Conservation (phyloP, 2,888 invertebrate genomes). For the Cheilosia vulpina region DNA sequence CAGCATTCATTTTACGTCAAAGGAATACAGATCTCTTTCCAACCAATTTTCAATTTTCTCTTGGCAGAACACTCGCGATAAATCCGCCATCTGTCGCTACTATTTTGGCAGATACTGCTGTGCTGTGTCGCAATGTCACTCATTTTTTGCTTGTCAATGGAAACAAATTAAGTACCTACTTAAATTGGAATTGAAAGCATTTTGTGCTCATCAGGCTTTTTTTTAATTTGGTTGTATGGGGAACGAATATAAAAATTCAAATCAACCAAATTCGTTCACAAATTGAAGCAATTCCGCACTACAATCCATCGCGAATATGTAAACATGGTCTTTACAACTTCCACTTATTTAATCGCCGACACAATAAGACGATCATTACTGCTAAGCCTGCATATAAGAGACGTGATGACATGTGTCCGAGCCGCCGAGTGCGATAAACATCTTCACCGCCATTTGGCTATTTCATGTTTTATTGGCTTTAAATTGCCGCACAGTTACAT, state of each 20-base stretch:
- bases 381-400: background rate
- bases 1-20: too few species aligned
- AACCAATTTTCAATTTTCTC: too few species aligned
- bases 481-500: background rate
- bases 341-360: background rate
- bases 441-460: background rate
- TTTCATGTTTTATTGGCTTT: constrained; percentile 1
- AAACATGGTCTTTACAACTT: background rate
- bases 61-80: background rate
- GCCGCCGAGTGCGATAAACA: background rate
- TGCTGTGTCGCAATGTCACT: too few species aligned
- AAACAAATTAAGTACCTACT: too few species aligned
- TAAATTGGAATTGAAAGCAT: too few species aligned
- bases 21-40: too few species aligned
- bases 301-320: background rate
- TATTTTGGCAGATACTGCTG: too few species aligned
- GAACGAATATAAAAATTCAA: background rate
- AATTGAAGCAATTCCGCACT: background rate
- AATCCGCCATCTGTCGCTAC: background rate
- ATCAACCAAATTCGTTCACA: background rate
- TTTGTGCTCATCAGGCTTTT: too few species aligned
- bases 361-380: constrained; percentile 8
- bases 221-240: too few species aligned
- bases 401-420: background rate
- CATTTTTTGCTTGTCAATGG: too few species aligned